Base-by-base conservation (phyloP, 2,888 invertebrate genomes). In the Napeogenes sylphis region DNA sequence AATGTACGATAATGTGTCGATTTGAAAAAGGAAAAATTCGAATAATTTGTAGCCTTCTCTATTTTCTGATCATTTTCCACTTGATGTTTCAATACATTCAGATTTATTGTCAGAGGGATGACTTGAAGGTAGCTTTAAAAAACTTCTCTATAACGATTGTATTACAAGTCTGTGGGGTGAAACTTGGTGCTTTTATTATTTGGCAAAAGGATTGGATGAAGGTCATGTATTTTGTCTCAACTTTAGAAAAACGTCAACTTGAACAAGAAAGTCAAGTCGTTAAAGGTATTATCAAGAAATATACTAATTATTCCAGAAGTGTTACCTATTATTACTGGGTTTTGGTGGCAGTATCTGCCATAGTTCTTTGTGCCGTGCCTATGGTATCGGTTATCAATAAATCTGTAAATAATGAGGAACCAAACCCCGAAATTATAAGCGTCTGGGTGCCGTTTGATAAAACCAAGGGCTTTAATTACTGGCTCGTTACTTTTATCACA, bases 341-440 rank as follows among this genome's bases (percentile, higher is more conserved):
- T 57, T 70, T 88, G 4, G 83, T 83, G 0, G 69, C 76, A 30
- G 78, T 77, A 12, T 87, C 87, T 0, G 84, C 85, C 10, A 67
- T 83, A 3, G 77, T 78, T 0, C 82, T 87, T 0, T 76, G 82
- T 47, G 55, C 86, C 3, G 79, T 85, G n/a, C 88, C 88, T 85
- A 2, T 70, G 76, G 0, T 73, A 74, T 8, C 82, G 72, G 61
- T 58, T 81, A 65, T 69, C 30, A 72, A 76, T 21, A 69, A 69
- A 10, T 63, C 70, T 2, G 75, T 81, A 0, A 73, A 59, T 35
- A 82, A 85, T 64, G 82, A 78, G 2, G 72, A 64, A 5, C 73
- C 81, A 2, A 85, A 82, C 72, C 87, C 89, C 47, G 85, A 88
- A 72, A 84, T 88, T 59, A 75, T 88, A 72, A 88, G 87, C 57